Evolutionary conservation across 2,113 vertebrate genomes (phyloP), one percentile per base, ranked within the genome.

Genomic region (Poeciliopsis retropinna): DNA sequence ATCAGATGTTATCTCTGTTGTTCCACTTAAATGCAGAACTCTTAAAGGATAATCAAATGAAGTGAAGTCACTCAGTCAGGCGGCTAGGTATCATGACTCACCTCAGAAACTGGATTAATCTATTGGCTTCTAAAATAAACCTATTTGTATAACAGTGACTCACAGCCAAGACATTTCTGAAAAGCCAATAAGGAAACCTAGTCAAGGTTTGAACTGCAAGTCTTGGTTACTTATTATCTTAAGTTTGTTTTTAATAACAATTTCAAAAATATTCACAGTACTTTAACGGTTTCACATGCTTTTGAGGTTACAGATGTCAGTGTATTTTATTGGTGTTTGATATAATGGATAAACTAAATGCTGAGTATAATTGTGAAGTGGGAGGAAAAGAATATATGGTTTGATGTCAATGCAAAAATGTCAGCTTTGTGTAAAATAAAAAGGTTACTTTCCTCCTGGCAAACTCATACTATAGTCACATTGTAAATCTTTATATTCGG

Each of bases 71-170:
- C 66, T 69, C 4, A 1, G 69, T 47, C 39, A 4, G 62, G 44
- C 61, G 68, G 65, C 61, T 71, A 15, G 62, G 31, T 37, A 3
- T 4, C 9, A 30, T 85, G 80, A 85, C 54, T 85, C 80, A 73
- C 41, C 51, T 64, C 72, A 54, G 70, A 30, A 81, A 67, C 54
- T 61, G 68, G 60, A 54, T 80, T 75, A 67, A 70, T 70, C 44
- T 57, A 19, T 72, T 73, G 41, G 75, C 64, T 67, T 80, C 34
- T 67, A 60, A 70, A 78, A 77, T 82, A 64, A 75, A 22, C 71
- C 68, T 61, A 44, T n/a, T 76, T 78, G 62, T 70, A n/a, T 41
- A 34, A 54, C 62, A 37, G 62, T 75, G 81, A 85, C 78, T 88
- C 72, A 80, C 28, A 30, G 71, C 37, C 5, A 54, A 54, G 27